Conservation (phyloP, 2,113 vertebrate species). For the Lasiurus cinereus region DNA sequence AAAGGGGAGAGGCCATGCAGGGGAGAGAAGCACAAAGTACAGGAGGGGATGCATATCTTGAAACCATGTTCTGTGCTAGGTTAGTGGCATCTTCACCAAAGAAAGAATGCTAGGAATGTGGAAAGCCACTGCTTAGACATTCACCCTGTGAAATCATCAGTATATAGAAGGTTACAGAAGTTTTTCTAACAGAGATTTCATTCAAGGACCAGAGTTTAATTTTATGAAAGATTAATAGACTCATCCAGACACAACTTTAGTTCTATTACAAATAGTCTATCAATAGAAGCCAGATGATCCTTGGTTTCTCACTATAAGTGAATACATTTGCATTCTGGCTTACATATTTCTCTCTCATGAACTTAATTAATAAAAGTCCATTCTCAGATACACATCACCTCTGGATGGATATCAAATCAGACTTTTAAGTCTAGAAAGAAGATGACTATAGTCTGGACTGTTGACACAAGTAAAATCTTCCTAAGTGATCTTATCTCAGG, state of each 20-base stretch:
- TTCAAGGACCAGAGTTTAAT: background rate
- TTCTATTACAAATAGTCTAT: background rate
- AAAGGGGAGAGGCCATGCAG: background rate
- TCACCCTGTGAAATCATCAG: background rate
- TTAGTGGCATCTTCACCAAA: background rate
- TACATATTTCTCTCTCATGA: background rate
- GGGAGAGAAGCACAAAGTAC: background rate
- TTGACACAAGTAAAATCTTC: background rate
- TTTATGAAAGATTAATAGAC: slow-evolving; percentile 21
- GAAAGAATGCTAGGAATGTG: background rate
- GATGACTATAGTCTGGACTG: background rate
- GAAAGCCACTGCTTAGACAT: background rate
- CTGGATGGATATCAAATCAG: background rate
- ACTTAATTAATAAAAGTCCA: background rate
- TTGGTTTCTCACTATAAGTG: slow-evolving; percentile 1
- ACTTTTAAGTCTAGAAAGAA: background rate
- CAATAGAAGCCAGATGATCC: background rate
- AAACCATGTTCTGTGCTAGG: background rate
- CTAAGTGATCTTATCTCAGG: background rate
- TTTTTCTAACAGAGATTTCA: background rate
- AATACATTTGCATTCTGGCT: background rate
- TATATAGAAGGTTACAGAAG: background rate
- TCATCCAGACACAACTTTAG: background rate
- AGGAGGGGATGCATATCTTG: rapidly evolving
- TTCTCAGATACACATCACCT: background rate